Percentiles rank a stretch among this genome's conserved stretches.
Evolutionary conservation across 1,140 invertebrate genomes (phyloP).

Genomic region (Drosophila ogumai): DNA sequence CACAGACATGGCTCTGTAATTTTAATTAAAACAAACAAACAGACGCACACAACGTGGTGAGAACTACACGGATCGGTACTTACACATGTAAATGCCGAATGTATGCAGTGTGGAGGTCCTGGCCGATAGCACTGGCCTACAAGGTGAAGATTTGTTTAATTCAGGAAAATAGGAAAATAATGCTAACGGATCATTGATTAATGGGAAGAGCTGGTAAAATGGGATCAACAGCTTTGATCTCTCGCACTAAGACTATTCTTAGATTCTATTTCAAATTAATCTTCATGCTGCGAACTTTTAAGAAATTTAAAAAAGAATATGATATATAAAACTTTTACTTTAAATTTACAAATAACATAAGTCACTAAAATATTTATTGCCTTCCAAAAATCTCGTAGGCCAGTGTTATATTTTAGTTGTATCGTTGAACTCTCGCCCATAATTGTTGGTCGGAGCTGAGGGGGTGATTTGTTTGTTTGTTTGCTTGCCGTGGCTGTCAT

Average conservation of each 20-base stretch:
- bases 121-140: constrained; percentile 17
- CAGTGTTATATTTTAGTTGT: constrained; percentile 50
- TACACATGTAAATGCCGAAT: constrained; percentile 8
- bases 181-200: neutral
- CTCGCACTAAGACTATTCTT: neutral
- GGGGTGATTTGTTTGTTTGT: constrained; percentile 42
- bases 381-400: neutral
- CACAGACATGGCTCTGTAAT: constrained; percentile 47
- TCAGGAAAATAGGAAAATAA: neutral
- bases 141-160: neutral
- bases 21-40: constrained; percentile 80
- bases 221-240: neutral
- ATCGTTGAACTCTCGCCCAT: constrained; percentile 66
- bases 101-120: constrained; percentile 7
- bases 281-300: too few species aligned
- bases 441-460: constrained; percentile 50
- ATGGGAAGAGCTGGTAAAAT: neutral
- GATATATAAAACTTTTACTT: too few species aligned
- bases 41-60: constrained; percentile 25
- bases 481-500: constrained; percentile 68
- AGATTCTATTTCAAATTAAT: too few species aligned
- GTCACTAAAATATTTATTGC: neutral
- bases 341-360: too few species aligned
- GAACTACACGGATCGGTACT: constrained; percentile 31
- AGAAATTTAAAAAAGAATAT: too few species aligned